These are phyloP conservation scores for Epirrhoe alternata DNA, from an alignment of 2,888 invertebrate species.

Conservation along the genomic window DNA sequence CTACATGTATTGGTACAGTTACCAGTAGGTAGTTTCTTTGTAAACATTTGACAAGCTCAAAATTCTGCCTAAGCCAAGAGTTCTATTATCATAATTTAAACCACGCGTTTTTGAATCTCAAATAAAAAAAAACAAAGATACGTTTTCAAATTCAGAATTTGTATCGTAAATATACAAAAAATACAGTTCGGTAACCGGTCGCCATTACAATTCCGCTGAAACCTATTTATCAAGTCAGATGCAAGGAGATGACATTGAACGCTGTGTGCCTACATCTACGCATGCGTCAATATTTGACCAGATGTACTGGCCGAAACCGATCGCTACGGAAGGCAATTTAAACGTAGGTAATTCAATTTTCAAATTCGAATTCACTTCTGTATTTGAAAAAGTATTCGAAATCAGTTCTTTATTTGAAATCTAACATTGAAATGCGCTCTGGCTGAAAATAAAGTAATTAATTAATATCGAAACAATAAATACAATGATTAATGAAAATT, in stretches of 20 bases:
- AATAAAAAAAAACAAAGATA: not conserved
- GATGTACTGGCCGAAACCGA: conserved; percentile 51
- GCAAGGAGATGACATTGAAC: conserved; percentile 73
- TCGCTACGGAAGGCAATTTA: conserved; percentile 29
- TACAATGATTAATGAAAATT: too few relatives aligned
- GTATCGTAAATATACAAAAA: not conserved
- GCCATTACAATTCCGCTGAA: conserved; percentile 14
- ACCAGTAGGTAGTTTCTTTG: too few relatives aligned
- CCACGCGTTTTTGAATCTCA: not conserved
- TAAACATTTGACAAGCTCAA: too few relatives aligned
- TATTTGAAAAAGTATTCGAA: not conserved
- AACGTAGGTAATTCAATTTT: conserved; percentile 18
- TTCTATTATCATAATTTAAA: not conserved
- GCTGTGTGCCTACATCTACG: conserved; percentile 54
- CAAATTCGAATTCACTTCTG: not conserved
- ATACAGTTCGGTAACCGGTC: not conserved
- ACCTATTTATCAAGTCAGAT: conserved; percentile 53
- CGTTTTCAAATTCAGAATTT: not conserved
- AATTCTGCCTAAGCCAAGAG: too few relatives aligned
- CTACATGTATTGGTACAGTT: too few relatives aligned
- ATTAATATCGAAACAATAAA: too few relatives aligned
- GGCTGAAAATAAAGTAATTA: not conserved
- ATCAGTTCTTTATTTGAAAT: too few relatives aligned
- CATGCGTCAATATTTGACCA: conserved; percentile 73
- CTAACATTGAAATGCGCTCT: too few relatives aligned